Percentiles rank a stretch among this genome's conserved stretches.
Conservation (phyloP, 1,140 invertebrate genomes). For the Phthorimaea operculella region DNA sequence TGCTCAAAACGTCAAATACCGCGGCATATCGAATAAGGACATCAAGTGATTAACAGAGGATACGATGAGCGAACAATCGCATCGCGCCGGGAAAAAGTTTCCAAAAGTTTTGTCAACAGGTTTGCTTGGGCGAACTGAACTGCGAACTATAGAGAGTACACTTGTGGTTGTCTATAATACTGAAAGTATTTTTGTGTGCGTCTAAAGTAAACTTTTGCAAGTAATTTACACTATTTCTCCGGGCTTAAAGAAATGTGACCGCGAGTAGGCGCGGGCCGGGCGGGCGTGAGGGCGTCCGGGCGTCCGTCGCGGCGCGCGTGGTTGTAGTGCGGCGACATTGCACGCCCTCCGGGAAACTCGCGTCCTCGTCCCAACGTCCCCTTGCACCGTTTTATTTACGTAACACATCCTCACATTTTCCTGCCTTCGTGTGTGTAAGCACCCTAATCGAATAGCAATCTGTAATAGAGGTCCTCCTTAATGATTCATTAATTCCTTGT, state of each 20-base stretch:
- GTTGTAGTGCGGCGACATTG: conserved; percentile 51
- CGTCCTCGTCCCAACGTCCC: conserved; percentile 19
- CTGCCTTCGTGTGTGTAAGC: conserved; percentile 27
- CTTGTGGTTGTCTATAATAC: background rate
- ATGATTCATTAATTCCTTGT: conserved; percentile 56
- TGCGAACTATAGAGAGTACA: background rate
- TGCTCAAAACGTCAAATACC: conserved; percentile 50
- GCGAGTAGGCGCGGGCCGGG: conserved; percentile 17
- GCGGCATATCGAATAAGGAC: conserved; percentile 46
- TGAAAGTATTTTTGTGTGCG: too few species aligned
- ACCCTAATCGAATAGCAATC: conserved; percentile 49
- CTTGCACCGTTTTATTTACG: conserved; percentile 27
- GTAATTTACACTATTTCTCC: background rate
- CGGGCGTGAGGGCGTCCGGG: conserved; percentile 39
- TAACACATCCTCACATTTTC: conserved; percentile 11
- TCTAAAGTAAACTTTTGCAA: background rate
- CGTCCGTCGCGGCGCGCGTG: conserved; percentile 51
- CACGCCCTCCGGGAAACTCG: conserved; percentile 52
- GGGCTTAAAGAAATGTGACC: background rate
- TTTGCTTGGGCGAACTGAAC: background rate
- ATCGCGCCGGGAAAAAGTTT: background rate
- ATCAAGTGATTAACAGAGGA: conserved; percentile 26
- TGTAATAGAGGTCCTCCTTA: conserved; percentile 35
- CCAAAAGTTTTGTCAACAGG: background rate
- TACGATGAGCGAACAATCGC: conserved; percentile 36